These are phyloP conservation scores for Saturnia pavonia DNA, from an alignment of 2,888 invertebrate genomes.

Conservation along the genomic window DNA sequence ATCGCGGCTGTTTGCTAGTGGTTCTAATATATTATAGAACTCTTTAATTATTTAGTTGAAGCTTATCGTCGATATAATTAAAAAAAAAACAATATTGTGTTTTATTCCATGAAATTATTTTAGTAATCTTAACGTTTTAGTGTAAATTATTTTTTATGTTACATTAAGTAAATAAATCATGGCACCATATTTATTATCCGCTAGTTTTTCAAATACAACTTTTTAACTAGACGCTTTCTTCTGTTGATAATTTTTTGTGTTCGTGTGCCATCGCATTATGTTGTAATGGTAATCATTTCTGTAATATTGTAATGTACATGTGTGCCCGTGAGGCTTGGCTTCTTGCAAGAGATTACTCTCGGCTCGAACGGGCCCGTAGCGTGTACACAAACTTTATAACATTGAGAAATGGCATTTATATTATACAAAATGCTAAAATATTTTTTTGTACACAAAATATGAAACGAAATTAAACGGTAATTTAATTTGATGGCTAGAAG, in stretches of 20 bases:
- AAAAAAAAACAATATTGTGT: no score
- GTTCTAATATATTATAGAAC: no score
- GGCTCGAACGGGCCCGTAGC: constrained; percentile 48
- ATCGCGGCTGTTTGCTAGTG: no score
- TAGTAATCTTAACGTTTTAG: no score
- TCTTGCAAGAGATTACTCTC: constrained; percentile 53
- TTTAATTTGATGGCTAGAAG: not conserved
- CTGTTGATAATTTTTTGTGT: not conserved
- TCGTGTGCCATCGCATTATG: constrained; percentile 31
- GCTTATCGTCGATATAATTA: no score
- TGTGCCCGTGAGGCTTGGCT: constrained; percentile 46
- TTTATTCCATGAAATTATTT: no score
- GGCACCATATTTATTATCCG: not conserved
- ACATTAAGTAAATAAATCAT: no score
- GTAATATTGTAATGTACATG: constrained; percentile 62
- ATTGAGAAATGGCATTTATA: constrained; percentile 1
- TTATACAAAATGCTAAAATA: not conserved
- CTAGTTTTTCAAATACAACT: not conserved
- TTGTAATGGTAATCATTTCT: constrained; percentile 64
- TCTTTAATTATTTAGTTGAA: no score
- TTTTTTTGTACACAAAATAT: not conserved
- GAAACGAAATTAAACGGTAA: not conserved
- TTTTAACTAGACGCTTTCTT: not conserved
- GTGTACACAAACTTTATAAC: constrained; percentile 26
- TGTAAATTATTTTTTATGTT: no score